Base-by-base conservation (phyloP, 2,113 vertebrate species). In the Oryzias celebensis region DNA sequence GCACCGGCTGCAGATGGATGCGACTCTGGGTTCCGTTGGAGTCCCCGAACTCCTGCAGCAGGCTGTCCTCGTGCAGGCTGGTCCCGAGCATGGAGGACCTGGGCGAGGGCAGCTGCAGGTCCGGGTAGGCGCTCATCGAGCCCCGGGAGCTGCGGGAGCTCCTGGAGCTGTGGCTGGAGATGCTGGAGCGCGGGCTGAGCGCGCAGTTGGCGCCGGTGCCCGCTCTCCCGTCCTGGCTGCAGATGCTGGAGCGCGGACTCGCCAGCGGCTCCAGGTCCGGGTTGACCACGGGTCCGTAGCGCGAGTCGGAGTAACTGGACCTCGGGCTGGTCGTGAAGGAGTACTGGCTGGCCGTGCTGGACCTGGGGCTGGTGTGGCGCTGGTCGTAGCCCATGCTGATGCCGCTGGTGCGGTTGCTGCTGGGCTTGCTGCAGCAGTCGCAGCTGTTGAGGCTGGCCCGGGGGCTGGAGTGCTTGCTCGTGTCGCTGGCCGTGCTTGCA, bases 381-480 rank as follows among this genome's bases (percentile, higher is more conserved):
- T 96, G 95, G 90, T 97, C 96, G 87, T 95, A 98, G 75, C 96
- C 96, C 93, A 98, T 93, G 87, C 96, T 98, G 91, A 98, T 96
- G 72, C 96, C 96, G 84, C 96, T 98, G 81, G 96, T 97, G 54
- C 96, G 95, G 84, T 95, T 93, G 90, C 95, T 98, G 91, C 95
- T 94, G 85, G 94, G 89, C 73, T 94, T 93, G 86, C 94, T 94
- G 80, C 93, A 92, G 81, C 94, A 92, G 87, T 95, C 95, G 50
- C 93, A 95, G 88, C 94, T 90, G 79, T 92, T 92, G 66, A 96
- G 90, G 77, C 96, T 97, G 90, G 94, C 91, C 68, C 96, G 87
- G 2, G 95, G 95, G 75, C 96, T 96, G 69, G 95, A 94, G 82
- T 93, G 94, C 70, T 94, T 93, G 80, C 94, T 95, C 52, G 93